Evolutionary conservation across 2,888 invertebrate genomes (phyloP), one percentile per base, ranked within the genome.

Genomic region (Orgyia antiqua): DNA sequence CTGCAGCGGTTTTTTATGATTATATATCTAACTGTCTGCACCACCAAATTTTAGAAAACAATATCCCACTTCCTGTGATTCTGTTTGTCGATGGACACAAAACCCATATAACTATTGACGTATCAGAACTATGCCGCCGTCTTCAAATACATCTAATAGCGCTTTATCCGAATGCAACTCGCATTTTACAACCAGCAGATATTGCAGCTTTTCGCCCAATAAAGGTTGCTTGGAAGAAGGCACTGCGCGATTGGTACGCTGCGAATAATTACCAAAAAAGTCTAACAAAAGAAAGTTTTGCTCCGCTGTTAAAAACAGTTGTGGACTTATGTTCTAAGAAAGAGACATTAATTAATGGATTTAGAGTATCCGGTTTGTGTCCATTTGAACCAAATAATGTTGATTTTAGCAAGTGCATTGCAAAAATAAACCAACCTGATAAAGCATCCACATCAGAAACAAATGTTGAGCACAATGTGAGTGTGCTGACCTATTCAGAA

Each of bases 41-140:
- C 12, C 25, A 15, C 10, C 9, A 37, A 24, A 13, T 38, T 8
- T 3, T 17, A 11, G 9, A 33, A 27, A 31, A 15, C 5, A 31
- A 28, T 23, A 26, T 15, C 39, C 3, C 11, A 29, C 10, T 45
- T 2, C 45, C 48, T 1, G 27, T 51, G 0, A 36, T 48, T 13
- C 13, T 45, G 5, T 48, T 46, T 37, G 41, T 46, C 1, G 47
- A 44, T 18, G 48, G 46, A 3, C 42, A 52, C 19, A 19, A 19
- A 19, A 19, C 6, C 19, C 19, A 19, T 15, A 15, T 19, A 4
- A 48, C 32, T 0, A 10, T 30, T 6, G 26, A 31, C 8, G 32
- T 48, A 3, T 33, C 29, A 9, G 34, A 40, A 23, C 10, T 41
- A 1, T 47, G 43, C 3, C 20, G 20, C 10, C 27, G 27, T 10